Evolutionary conservation across 2,113 vertebrate genomes (phyloP).

Genomic region (Pardalotus punctatus): DNA sequence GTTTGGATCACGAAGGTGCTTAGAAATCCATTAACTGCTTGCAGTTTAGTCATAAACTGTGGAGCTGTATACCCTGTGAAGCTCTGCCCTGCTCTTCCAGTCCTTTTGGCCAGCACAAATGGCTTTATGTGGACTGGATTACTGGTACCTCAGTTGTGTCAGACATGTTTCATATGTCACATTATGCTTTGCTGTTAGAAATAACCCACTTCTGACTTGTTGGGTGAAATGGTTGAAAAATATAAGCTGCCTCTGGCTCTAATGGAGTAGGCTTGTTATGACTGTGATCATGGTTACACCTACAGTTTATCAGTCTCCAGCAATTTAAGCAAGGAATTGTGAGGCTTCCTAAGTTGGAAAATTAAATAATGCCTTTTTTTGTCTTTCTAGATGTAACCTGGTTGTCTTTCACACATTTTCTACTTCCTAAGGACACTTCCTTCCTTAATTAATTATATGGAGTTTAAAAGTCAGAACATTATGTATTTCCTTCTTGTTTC

Average conservation of each 20-base stretch:
- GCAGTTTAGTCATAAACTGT: not conserved
- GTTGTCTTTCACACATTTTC: not conserved
- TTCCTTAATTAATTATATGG: not conserved
- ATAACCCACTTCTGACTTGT: not conserved
- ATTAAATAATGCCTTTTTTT: not conserved
- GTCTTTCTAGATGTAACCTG: not conserved
- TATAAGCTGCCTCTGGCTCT: not conserved
- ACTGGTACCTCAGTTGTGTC: not conserved
- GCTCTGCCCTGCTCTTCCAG: not conserved
- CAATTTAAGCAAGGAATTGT: not conserved
- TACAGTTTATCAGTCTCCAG: not conserved
- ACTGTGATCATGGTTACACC: not conserved
- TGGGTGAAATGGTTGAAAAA: not conserved
- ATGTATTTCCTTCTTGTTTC: not conserved
- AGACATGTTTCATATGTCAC: not conserved
- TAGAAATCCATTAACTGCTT: not conserved
- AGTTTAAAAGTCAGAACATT: not conserved
- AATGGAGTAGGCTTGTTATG: not conserved
- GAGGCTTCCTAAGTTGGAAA: not conserved
- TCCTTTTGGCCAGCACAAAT: not conserved
- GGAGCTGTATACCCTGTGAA: not conserved
- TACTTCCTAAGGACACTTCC: not conserved
- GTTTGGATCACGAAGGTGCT: not conserved
- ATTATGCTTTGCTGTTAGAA: not conserved
- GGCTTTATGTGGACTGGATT: not conserved